Evolutionary conservation across 2,888 invertebrate species (phyloP), one percentile per base, ranked within the genome.

Genomic region (Elegia similella): DNA sequence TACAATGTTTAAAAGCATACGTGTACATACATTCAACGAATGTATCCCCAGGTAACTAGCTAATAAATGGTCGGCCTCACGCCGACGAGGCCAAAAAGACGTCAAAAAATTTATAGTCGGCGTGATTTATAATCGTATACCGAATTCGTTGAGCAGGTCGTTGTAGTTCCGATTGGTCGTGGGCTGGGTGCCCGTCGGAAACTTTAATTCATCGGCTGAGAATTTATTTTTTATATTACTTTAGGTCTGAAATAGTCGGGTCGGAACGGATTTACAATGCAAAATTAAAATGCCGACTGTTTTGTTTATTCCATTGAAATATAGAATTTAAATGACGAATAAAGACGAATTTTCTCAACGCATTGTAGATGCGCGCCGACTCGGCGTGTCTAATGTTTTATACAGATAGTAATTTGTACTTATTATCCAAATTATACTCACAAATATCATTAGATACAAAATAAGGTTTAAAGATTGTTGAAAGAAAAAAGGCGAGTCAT

Each of bases 111-210:
- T 17, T 50, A 1, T 1, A 17, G 38, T 38, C 50, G 38, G 50
- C n/a, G 50, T 12, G 12, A 50, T 7, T n/a, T 13, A 47, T 29
- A 30, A 50, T 46, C 55, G 47, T 46, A 23, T 52, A 55, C 38
- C 48, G 42, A 52, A 43, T 59, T 52, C 47, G 43, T 30, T 43
- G 53, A 53, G 53, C 50, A 34, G 16, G 50, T 48, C 47, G 50
- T 50, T 38, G 50, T 50, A 16, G 17, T 13, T 55, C 55, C 50
- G 17, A 12, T 50, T 50, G 17, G 50, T 34, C 50, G n/a, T 0
- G 15, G 17, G 34, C 17, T 50, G 34, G 12, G 34, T 50, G 34
- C 50, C 50, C 5, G 12, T 7, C 16, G 50, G 50, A 38, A 38
- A 17, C 12, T 17, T 50, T 6, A 17, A 2, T 50, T 38, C 34